Evolutionary conservation across 2,888 invertebrate species (phyloP), one percentile per base, ranked within the genome.

Genomic region (Sinhomidia bicolor): DNA sequence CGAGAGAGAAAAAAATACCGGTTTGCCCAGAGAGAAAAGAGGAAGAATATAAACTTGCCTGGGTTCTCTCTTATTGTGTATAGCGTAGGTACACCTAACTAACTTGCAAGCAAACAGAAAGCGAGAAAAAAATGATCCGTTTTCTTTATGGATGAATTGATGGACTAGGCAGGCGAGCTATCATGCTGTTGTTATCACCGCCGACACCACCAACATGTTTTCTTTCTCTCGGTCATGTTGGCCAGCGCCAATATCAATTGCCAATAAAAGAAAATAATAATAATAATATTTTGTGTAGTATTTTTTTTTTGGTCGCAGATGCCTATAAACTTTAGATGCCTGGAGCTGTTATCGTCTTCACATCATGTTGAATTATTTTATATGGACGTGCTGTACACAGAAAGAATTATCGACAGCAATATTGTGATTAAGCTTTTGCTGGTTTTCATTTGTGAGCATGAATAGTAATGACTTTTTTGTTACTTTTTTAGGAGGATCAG

Each of bases 91-190:
- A n/a, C n/a, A n/a, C n/a, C n/a, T n/a, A n/a, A n/a, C n/a, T n/a
- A n/a, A n/a, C n/a, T n/a, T n/a, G n/a, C n/a, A n/a, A n/a, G n/a
- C n/a, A n/a, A n/a, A n/a, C n/a, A 14, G 36, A 9, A n/a, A 68
- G n/a, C 9, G 17, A 23, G 23, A 44, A 80, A 44, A 60, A 60
- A 54, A 32, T 68, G 83, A 83, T 83, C 85, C 85, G 85, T 68
- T 86, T 86, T 86, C 71, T 86, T 85, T 71, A 80, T 68, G 32
- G 29, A 85, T 78, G 47, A 12, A 41, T 32, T n/a, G 23, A 51
- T 79, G 79, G 32, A 9, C 17, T 17, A 71, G 60, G 29, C 44
- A 23, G 47, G 51, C 76, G 17, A 71, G 20, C 47, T 9, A 10
- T 9, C 23, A 54, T 14, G 4, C 14, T 17, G 54, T 12, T 26